A percentile compares a stretch with the other conserved stretches of the same genome.
Evolutionary conservation across 2,113 vertebrate species (phyloP).

Genomic region (Petaurus breviceps): DNA sequence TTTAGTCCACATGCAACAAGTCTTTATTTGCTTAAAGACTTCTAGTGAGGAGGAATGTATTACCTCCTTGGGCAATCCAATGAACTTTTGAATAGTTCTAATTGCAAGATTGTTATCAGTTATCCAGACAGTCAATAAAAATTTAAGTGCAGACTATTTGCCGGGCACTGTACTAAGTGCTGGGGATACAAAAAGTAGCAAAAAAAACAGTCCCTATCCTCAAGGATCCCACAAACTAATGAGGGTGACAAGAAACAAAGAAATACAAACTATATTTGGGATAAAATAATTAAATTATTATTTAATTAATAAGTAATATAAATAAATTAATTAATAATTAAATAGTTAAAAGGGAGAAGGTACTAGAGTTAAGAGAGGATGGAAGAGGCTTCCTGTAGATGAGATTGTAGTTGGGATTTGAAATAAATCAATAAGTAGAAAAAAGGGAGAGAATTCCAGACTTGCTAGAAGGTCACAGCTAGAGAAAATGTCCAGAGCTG

Average conservation of each 20-base stretch:
- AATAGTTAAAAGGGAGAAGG: background rate
- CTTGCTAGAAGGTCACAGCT: background rate
- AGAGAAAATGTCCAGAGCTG: background rate
- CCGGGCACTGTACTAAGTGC: background rate
- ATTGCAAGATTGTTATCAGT: background rate
- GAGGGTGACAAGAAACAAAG: background rate
- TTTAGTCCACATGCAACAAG: background rate
- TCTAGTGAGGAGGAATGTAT: background rate
- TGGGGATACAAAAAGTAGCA: background rate
- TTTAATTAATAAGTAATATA: too few species aligned
- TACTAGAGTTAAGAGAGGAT: background rate
- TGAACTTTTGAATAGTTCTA: background rate
- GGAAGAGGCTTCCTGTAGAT: background rate
- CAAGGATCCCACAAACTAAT: background rate
- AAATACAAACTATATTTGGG: background rate
- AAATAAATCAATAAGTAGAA: background rate
- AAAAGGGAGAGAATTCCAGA: background rate
- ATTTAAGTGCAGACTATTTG: background rate
- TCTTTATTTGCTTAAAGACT: background rate
- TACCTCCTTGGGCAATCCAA: background rate
- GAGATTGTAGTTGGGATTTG: background rate
- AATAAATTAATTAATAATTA: background rate
- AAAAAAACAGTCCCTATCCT: background rate
- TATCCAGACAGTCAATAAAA: background rate
- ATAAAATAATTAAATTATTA: background rate